phyloP scores from a whole-genome alignment of 2,888 invertebrate genomes.

The Nipponacmea schrenckii region DNA sequence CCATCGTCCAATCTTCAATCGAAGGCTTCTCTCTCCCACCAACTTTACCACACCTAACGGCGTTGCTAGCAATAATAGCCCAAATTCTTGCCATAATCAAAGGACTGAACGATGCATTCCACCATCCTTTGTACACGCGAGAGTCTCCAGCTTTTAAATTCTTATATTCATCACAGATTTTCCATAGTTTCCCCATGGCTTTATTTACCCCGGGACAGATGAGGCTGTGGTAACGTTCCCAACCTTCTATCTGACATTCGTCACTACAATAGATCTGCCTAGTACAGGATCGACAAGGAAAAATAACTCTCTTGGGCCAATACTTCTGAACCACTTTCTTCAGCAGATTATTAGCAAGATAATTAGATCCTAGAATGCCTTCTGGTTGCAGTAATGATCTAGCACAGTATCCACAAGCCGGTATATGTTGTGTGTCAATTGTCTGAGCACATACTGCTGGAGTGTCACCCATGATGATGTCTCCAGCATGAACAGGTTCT shows the following conservation, averaged over 20 bases:
- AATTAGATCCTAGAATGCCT: slow-evolving; percentile 31
- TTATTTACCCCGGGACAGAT: slow-evolving; percentile 47
- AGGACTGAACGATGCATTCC: slow-evolving; percentile 56
- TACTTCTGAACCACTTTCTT: slow-evolving; percentile 36
- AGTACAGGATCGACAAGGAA: slow-evolving; percentile 42
- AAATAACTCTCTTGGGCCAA: slow-evolving; percentile 38
- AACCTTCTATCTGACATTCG: slow-evolving; percentile 44
- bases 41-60: slow-evolving; percentile 36
- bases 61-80: slow-evolving; percentile 46
- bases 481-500: slow-evolving; percentile 32
- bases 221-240: slow-evolving; percentile 50
- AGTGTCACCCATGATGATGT: slow-evolving; percentile 43
- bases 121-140: slow-evolving; percentile 39
- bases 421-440: slow-evolving; percentile 34
- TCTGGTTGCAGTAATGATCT: slow-evolving; percentile 43
- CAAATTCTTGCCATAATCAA: slow-evolving; percentile 49
- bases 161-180: slow-evolving; percentile 41
- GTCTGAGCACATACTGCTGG: slow-evolving; percentile 48
- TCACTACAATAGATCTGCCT: slow-evolving; percentile 47
- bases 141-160: slow-evolving; percentile 23
- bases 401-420: slow-evolving; percentile 47
- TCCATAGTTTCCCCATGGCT: slow-evolving; percentile 36
- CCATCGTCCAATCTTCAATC: slow-evolving; percentile 38
- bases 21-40: slow-evolving; percentile 34
- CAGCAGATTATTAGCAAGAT: slow-evolving; percentile 37